These are phyloP conservation scores for Amazona vittata DNA, from an alignment of 2,113 vertebrate species.

Conservation along the genomic window DNA sequence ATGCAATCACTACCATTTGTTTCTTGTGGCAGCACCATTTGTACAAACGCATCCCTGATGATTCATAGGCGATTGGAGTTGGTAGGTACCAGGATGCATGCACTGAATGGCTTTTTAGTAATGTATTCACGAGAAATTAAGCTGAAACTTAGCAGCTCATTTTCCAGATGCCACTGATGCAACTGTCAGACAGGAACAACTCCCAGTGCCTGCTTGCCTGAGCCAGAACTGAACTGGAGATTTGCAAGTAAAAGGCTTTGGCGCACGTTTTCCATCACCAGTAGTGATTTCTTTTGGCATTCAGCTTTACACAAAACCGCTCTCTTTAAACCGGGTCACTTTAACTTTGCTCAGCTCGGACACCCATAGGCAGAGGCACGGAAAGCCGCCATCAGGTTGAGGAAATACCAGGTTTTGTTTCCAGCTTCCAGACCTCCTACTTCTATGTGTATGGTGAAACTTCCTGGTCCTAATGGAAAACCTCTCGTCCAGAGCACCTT, in stretches of 20 bases:
- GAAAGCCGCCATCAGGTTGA: neutral
- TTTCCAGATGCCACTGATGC: constrained; percentile 61
- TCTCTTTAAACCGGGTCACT: neutral
- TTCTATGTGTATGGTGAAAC: neutral
- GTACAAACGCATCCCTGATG: constrained; percentile 19
- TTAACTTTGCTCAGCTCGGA: neutral
- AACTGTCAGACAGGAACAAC: constrained; percentile 49
- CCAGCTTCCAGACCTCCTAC: neutral
- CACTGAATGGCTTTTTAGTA: constrained; percentile 49
- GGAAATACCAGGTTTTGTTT: neutral
- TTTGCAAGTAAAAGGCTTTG: constrained; percentile 54
- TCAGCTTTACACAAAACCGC: neutral
- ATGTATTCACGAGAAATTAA: constrained; percentile 60
- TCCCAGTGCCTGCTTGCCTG: constrained; percentile 43
- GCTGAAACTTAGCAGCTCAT: constrained; percentile 59
- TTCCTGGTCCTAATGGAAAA: neutral
- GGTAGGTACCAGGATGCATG: constrained; percentile 56
- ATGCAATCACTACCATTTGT: constrained; percentile 58
- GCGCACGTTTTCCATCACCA: neutral
- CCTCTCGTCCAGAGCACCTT: neutral
- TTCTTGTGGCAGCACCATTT: constrained; percentile 39
- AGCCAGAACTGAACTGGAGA: constrained; percentile 51
- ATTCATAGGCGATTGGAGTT: constrained; percentile 46
- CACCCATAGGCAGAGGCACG: neutral
- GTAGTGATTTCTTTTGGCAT: neutral